These are phyloP conservation scores for Caenorhabditis virilis DNA, from an alignment of 2,888 invertebrate genomes.

Conservation along the genomic window DNA sequence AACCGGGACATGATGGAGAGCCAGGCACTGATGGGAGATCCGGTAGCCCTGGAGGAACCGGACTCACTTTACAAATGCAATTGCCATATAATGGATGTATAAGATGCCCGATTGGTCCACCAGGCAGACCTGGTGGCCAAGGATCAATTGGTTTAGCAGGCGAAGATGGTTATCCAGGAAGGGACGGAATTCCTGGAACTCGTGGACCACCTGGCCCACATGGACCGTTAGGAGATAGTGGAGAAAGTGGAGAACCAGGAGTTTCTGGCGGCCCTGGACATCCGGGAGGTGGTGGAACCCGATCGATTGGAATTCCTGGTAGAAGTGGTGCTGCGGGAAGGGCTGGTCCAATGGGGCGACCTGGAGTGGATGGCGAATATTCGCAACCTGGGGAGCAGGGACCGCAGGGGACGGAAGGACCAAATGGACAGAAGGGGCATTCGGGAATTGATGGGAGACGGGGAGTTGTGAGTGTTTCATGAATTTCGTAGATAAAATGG, in stretches of 20 bases:
- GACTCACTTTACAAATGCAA: conserved; percentile 18
- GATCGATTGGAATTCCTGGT: conserved; percentile 14
- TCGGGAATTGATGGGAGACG: conserved; percentile 26
- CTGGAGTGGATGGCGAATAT: conserved; percentile 22
- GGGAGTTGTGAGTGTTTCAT: conserved; percentile 23
- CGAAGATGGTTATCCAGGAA: conserved; percentile 8
- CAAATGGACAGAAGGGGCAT: conserved; percentile 13
- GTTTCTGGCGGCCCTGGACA: conserved; percentile 15
- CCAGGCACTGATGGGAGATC: conserved; percentile 19
- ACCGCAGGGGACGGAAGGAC: conserved; percentile 11
- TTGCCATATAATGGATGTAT: conserved; percentile 34
- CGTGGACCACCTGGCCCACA: conserved; percentile 14
- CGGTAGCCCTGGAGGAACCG: conserved; percentile 24
- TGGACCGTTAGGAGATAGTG: conserved; percentile 13
- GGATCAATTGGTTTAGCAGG: conserved; percentile 19
- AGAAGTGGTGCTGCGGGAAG: conserved; percentile 14
- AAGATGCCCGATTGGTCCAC: conserved; percentile 24
- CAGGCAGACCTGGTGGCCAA: conserved; percentile 18
- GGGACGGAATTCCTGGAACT: conserved; percentile 16
- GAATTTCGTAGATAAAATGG: no score
- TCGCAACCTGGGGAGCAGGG: conserved; percentile 17
- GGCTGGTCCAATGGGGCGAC: conserved; percentile 14
- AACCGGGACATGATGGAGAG: conserved; percentile 28
- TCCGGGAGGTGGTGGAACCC: conserved; percentile 21
- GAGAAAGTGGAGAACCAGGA: conserved; percentile 13